Evolutionary conservation across 1,140 invertebrate genomes (phyloP), one percentile per base, ranked within the genome.

Genomic region (Ips typographus): DNA sequence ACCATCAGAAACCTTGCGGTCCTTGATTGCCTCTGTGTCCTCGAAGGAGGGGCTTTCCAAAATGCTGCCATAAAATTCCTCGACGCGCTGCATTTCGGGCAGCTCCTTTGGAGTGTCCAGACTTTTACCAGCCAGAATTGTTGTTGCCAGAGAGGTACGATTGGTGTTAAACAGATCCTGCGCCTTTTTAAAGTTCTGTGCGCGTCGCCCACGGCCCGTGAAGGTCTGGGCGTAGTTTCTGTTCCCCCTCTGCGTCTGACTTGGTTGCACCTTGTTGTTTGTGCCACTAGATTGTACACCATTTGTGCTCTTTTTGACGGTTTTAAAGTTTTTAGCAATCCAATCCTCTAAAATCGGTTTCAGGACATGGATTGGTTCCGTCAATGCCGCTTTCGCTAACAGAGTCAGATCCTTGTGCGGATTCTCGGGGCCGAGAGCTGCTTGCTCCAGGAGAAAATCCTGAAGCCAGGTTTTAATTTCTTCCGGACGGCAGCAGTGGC

Each of bases 201-300:
- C 44, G 5, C 44, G 44, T 6, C 5, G 44, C 5, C 44, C 44
- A n/a, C 5, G n/a, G n/a, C 44, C 44, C 5, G 44, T 47, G n/a
- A 47, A 47, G 44, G 44, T 47, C n/a, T n/a, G 44, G 44, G 5
- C 44, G 44, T 47, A 47, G n/a, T 47, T 47, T 47, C n/a, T 47
- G 22, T 22, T 47, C 5, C 5, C 5, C 5, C 44, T n/a, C 5
- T 47, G 44, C n/a, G 5, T 5, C 1, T 5, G 44, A 47, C 5
- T 47, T 47, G 5, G 44, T 5, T 5, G 44, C 5, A 47, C 5
- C n/a, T n/a, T 6, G 44, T 6, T 47, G 1, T 5, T 47, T 5
- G 44, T 6, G 5, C n/a, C n/a, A n/a, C n/a, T n/a, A 47, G n/a
- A 47, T 5, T 47, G 5, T n/a, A 6, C 44, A 47, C 5, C 22